Conservation (phyloP, 53 echinoderm and acorn worm genomes). For the Temnopleurus reevesii region DNA sequence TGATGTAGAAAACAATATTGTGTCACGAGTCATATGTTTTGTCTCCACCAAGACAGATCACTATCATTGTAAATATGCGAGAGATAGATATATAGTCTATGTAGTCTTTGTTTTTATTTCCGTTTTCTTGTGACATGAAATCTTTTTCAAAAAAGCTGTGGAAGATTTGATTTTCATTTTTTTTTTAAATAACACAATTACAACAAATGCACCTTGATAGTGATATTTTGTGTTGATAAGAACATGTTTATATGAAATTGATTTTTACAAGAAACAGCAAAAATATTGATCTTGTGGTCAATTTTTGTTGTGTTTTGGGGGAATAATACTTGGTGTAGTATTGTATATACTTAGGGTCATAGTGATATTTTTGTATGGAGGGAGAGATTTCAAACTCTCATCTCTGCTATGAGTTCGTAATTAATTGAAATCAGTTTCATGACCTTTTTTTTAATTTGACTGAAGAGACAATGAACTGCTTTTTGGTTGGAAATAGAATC, state of each 20-base stretch:
- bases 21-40: conserved; percentile 14
- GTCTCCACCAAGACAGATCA: neutral
- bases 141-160: conserved; percentile 7
- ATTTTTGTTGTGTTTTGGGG: conserved; percentile 23
- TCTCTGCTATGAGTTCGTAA: conserved; percentile 24
- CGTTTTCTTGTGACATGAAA: neutral
- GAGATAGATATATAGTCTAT: conserved; percentile 30
- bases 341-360: conserved; percentile 59
- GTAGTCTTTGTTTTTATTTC: conserved; percentile 14
- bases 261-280: conserved; percentile 48
- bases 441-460: conserved; percentile 39
- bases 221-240: conserved; percentile 54
- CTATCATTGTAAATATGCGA: conserved; percentile 20
- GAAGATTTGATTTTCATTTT: conserved; percentile 12
- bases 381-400: neutral
- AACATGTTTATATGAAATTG: conserved; percentile 55
- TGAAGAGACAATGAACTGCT: conserved; percentile 12
- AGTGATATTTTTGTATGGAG: conserved; percentile 83
- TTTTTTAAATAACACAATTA: neutral
- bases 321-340: neutral
- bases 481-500: conserved; percentile 22
- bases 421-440: conserved; percentile 20
- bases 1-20: conserved; percentile 39
- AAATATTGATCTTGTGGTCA: neutral
- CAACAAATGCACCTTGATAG: conserved; percentile 60